Evolutionary conservation across 2,113 vertebrate species (phyloP), one percentile per base, ranked within the genome.

Genomic region (Tetraodon nigroviridis): DNA sequence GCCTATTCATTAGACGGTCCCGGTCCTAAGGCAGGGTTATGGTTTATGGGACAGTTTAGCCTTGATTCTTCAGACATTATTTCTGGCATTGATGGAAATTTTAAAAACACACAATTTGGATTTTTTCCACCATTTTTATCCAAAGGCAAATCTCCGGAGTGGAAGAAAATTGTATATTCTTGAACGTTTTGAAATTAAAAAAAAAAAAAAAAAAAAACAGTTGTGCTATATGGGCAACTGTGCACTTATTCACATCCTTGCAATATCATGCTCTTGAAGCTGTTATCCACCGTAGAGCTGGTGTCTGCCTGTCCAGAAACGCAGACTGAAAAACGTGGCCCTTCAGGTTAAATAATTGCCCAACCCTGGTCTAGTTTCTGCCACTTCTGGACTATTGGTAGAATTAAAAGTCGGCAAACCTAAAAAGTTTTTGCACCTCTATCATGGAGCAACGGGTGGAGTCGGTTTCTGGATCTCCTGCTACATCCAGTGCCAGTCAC

Each of bases 361-460:
- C 22, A 24, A 2, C 22, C 22, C 22, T 3, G 22, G 22, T 2
- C 24, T 27, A 27, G 24, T 37, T 37, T 8, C 32, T 37, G 32
- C 32, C 8, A 6, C 29, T 32, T 32, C 5, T 32, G 29, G 29
- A 32, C 29, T 37, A 37, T 12, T 37, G 10, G 8, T 8, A 37
- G 32, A 37, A 12, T 3, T 37, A 7, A 37, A 37, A 37, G 32
- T 37, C 18, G 24, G 63, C 27, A 15, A 20, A n/a, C 13, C 20
- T 51, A 29, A 7, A 47, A 7, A 46, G 46, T 3, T 13, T 55
- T 29, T n/a, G 58, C 8, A 21, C 6, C 29, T 7, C 16, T 1
- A 6, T 6, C 29, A 87, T 79, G 80, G 88, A 84, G 81, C 78
- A 88, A 86, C 80, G 73, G 63, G 51, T 71, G 82, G 66, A 64